A percentile compares a stretch with the other conserved stretches of the same genome.
Evolutionary conservation across 1,140 invertebrate genomes (phyloP).

Genomic region (Atta cephalotes): DNA sequence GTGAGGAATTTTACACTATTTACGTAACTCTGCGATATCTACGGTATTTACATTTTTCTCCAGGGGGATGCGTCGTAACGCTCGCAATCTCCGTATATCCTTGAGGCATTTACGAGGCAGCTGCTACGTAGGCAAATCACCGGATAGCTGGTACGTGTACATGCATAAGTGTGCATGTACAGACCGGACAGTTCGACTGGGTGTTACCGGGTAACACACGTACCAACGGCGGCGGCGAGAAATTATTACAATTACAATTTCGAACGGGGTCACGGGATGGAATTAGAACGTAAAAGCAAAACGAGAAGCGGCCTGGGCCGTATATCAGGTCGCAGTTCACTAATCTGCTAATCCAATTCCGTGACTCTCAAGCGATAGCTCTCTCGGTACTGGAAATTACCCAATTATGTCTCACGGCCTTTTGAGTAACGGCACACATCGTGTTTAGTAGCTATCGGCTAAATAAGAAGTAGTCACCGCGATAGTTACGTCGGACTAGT

Average conservation of each 20-base stretch:
- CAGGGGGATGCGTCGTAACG: slow-evolving; percentile 17
- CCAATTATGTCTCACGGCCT: slow-evolving; percentile 58
- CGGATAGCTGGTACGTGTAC: slow-evolving; percentile 23
- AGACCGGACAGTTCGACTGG: slow-evolving; percentile 25
- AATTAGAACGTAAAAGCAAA: slow-evolving; percentile 70
- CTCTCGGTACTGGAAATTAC: slow-evolving; percentile 57
- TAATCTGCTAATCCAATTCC: slow-evolving; percentile 71
- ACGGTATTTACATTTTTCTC: slow-evolving; percentile 48
- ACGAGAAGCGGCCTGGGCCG: slow-evolving; percentile 24
- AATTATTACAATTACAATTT: slow-evolving; percentile 72
- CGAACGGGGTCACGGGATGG: slow-evolving; percentile 54
- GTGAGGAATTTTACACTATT: slow-evolving; percentile 31
- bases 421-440: slow-evolving; percentile 56
- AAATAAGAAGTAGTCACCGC: slow-evolving; percentile 55
- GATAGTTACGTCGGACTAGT: slow-evolving; percentile 40
- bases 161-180: background rate
- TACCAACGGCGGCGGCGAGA: slow-evolving; percentile 9
- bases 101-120: slow-evolving; percentile 61
- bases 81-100: slow-evolving; percentile 55
- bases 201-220: slow-evolving; percentile 23
- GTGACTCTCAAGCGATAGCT: slow-evolving; percentile 33
- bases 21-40: slow-evolving; percentile 40
- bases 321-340: slow-evolving; percentile 59
- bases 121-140: slow-evolving; percentile 55
- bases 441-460: slow-evolving; percentile 36